Conservation (phyloP, 1,140 invertebrate genomes). For the Drosophila sproati region DNA sequence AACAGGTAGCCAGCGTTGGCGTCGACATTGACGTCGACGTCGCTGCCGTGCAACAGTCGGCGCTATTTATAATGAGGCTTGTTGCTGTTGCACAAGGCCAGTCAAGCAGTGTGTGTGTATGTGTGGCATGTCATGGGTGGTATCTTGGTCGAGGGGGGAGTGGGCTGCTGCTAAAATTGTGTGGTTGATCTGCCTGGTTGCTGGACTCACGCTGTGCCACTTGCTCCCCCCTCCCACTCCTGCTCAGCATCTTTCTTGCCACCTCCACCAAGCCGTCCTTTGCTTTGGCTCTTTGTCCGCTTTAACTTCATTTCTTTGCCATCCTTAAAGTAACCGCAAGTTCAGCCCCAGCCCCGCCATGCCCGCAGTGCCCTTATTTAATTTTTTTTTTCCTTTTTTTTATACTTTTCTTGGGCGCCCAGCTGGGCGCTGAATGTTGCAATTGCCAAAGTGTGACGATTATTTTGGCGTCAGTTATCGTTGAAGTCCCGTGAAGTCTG, state of each 20-base stretch:
- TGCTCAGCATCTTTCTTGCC: too few species aligned
- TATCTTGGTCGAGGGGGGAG: too few species aligned
- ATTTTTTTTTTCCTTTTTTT: not conserved
- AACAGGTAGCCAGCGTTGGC: constrained; percentile 64
- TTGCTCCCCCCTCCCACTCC: not conserved
- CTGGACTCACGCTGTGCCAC: constrained; percentile 16
- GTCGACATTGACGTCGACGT: constrained; percentile 17
- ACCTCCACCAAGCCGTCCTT: not conserved
- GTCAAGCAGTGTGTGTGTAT: not conserved
- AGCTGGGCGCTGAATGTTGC: not conserved
- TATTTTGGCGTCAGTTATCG: not conserved
- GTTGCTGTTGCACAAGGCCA: constrained; percentile 41
- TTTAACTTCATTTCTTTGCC: constrained; percentile 61
- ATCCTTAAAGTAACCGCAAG: constrained; percentile 4
- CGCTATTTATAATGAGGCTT: constrained; percentile 73
- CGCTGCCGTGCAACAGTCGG: constrained; percentile 74
- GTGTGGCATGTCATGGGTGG: not conserved
- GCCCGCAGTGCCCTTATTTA: not conserved
- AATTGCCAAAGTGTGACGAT: not conserved
- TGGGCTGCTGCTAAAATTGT: constrained; percentile 5
- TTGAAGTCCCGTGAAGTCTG: not conserved
- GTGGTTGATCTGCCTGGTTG: constrained; percentile 6
- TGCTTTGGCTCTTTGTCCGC: constrained; percentile 48
- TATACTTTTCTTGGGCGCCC: not conserved
- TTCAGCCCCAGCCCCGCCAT: not conserved